Evolutionary conservation across 23 tunicate genomes (phyloP).

Genomic region (Halocynthia aurantium): DNA sequence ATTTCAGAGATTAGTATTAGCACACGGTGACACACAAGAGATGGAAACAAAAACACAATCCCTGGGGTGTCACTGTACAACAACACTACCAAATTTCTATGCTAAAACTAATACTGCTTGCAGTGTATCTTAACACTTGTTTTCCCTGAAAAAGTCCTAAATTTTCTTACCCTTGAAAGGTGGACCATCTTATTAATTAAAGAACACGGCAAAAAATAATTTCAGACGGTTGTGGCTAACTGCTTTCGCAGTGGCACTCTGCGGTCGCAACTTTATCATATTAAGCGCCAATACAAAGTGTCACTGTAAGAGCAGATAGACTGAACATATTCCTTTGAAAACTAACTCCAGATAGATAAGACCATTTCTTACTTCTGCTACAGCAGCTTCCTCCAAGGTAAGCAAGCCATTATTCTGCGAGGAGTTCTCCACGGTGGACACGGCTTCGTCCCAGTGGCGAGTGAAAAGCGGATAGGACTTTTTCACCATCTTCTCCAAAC

Average conservation of each 20-base stretch:
- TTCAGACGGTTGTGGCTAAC: neutral
- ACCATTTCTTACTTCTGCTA: no score
- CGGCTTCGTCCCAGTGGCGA: slow-evolving; percentile 68
- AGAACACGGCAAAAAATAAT: neutral
- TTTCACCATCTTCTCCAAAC: slow-evolving; percentile 37
- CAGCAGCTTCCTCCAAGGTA: neutral
- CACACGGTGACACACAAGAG: slow-evolving; percentile 26
- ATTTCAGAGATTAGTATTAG: no score
- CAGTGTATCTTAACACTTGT: no score
- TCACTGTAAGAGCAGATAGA: slow-evolving; percentile 46
- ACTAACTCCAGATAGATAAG: no score
- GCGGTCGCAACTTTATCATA: neutral
- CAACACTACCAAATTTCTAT: neutral
- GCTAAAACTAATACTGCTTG: no score
- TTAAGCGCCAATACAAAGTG: slow-evolving; percentile 41
- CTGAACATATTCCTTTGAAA: no score
- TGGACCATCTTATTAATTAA: neutral
- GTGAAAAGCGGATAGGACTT: slow-evolving; percentile 50
- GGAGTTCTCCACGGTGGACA: slow-evolving; percentile 17
- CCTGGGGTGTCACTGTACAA: slow-evolving; percentile 75
- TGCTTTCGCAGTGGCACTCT: slow-evolving; percentile 33
- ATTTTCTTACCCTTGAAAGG: neutral
- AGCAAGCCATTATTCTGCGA: neutral
- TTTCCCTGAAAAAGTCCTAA: no score
- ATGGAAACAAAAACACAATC: slow-evolving; percentile 24